Percentiles rank a stretch among this genome's conserved stretches.
Evolutionary conservation across 2,888 invertebrate species (phyloP).

Genomic region (Nipponacmea schrenckii): DNA sequence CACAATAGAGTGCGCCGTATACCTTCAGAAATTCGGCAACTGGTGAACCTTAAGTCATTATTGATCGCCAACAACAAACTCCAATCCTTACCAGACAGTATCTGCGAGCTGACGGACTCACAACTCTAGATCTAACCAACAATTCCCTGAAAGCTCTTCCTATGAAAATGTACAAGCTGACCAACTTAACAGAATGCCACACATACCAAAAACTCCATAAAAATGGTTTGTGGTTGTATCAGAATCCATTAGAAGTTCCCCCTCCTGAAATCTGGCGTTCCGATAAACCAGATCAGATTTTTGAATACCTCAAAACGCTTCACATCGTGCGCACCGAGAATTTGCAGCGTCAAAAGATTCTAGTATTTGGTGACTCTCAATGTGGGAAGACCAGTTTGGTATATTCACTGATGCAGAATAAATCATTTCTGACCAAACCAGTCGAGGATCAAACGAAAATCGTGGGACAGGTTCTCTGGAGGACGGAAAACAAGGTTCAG

Average conservation of each 20-base stretch:
- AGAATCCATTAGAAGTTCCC: slow-evolving; percentile 63
- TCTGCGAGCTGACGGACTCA: slow-evolving; percentile 60
- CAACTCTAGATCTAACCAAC: slow-evolving; percentile 63
- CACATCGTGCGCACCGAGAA: slow-evolving; percentile 62
- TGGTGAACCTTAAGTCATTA: slow-evolving; percentile 52
- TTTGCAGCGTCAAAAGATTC: slow-evolving; percentile 61
- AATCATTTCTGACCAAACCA: slow-evolving; percentile 48
- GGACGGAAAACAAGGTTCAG: slow-evolving; percentile 60
- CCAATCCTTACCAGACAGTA: slow-evolving; percentile 53
- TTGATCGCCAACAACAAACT: slow-evolving; percentile 56
- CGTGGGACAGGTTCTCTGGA: slow-evolving; percentile 54
- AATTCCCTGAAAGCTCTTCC: slow-evolving; percentile 60
- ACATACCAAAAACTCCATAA: slow-evolving; percentile 58
- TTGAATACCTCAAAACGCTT: slow-evolving; percentile 58
- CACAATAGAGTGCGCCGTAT: slow-evolving; percentile 56
- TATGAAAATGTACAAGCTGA: slow-evolving; percentile 57
- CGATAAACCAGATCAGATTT: slow-evolving; percentile 58
- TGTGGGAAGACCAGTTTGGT: slow-evolving; percentile 64
- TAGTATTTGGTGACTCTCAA: slow-evolving; percentile 59
- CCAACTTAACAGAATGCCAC: slow-evolving; percentile 57
- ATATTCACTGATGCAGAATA: slow-evolving; percentile 50
- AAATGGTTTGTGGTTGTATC: slow-evolving; percentile 65
- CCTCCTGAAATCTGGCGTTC: slow-evolving; percentile 66
- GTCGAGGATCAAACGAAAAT: slow-evolving; percentile 48
- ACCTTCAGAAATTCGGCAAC: slow-evolving; percentile 56